phyloP scores from a whole-genome alignment of 2,797 vertebrate species.

The Macropodus opercularis region DNA sequence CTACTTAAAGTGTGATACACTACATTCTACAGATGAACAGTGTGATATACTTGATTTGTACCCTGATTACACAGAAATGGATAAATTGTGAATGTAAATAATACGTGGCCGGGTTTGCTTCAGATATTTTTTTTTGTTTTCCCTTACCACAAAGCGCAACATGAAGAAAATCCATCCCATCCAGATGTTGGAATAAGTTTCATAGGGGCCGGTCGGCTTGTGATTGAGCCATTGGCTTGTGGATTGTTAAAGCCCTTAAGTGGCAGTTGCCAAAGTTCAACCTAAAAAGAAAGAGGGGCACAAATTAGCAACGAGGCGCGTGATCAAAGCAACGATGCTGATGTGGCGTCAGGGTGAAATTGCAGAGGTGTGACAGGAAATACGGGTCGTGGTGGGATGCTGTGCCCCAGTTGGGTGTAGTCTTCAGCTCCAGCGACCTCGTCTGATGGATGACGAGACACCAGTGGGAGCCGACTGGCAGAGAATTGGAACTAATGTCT shows the following conservation, averaged over 20 bases:
- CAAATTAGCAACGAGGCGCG: slow-evolving; percentile 18
- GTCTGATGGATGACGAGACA: slow-evolving; percentile 81
- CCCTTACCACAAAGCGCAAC: slow-evolving; percentile 47
- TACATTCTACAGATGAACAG: slow-evolving; percentile 4
- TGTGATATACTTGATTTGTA: background rate
- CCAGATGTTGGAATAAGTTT: slow-evolving; percentile 52
- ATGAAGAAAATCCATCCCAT: slow-evolving; percentile 36
- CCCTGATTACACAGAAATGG: slow-evolving; percentile 31
- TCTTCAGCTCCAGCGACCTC: slow-evolving; percentile 63
- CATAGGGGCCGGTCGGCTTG: slow-evolving; percentile 44
- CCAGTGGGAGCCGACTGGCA: slow-evolving; percentile 54
- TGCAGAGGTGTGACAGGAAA: slow-evolving; percentile 77
- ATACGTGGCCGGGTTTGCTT: slow-evolving; percentile 22
- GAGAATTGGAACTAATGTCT: slow-evolving; percentile 70
- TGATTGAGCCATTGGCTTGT: slow-evolving; percentile 69
- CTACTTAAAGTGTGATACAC: slow-evolving; percentile 1
- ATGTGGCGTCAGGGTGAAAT: slow-evolving; percentile 55
- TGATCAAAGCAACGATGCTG: slow-evolving; percentile 26
- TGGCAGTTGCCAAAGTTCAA: slow-evolving; percentile 54
- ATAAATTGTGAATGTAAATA: slow-evolving; percentile 10
- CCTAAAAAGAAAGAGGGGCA: slow-evolving; percentile 19
- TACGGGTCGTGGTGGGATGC: slow-evolving; percentile 71
- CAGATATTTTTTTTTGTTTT: slow-evolving; percentile 47
- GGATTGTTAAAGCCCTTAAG: slow-evolving; percentile 60
- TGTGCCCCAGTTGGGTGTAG: slow-evolving; percentile 67